Evolutionary conservation across 1,140 invertebrate genomes (phyloP).

Genomic region (Drosophila orosa): DNA sequence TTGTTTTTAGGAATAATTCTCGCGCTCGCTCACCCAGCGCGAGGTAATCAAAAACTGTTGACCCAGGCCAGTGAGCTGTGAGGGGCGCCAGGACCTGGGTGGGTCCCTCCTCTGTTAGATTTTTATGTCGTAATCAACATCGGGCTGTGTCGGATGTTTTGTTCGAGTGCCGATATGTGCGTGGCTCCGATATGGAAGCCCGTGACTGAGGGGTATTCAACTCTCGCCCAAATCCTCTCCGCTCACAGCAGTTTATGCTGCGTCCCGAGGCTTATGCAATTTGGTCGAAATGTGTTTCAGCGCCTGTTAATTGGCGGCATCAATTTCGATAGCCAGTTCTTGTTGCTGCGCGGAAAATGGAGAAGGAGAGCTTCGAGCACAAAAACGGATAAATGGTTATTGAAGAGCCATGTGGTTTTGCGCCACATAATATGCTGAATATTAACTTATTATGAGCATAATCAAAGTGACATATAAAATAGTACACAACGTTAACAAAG

Average conservation of each 20-base stretch:
- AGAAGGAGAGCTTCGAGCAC: neutral
- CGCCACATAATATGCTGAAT: slow-evolving; percentile 15
- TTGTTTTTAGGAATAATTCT: slow-evolving; percentile 78
- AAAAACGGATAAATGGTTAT: slow-evolving; percentile 28
- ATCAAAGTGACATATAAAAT: slow-evolving; percentile 27
- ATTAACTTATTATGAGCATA: slow-evolving; percentile 28
- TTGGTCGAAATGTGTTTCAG: slow-evolving; percentile 60
- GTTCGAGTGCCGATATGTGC: slow-evolving; percentile 74
- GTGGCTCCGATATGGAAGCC: slow-evolving; percentile 39
- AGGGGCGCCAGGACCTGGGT: slow-evolving; percentile 49
- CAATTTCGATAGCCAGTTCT: slow-evolving; percentile 56
- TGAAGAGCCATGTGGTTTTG: slow-evolving; percentile 30
- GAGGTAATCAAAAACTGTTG: slow-evolving; percentile 74
- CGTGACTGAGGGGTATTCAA: slow-evolving; percentile 53
- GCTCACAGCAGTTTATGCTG: slow-evolving; percentile 50
- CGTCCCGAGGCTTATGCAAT: slow-evolving; percentile 58
- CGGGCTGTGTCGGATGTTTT: slow-evolving; percentile 72
- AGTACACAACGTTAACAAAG: neutral
- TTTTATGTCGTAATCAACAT: slow-evolving; percentile 81
- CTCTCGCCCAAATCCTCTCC: slow-evolving; percentile 31
- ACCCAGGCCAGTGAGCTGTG: slow-evolving; percentile 39
- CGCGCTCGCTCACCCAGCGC: slow-evolving; percentile 28
- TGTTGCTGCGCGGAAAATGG: slow-evolving; percentile 5
- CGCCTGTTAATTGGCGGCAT: slow-evolving; percentile 62
- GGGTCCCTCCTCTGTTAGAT: slow-evolving; percentile 57